These are phyloP conservation scores for Oostethus manadensis DNA, from an alignment of 2,113 vertebrate genomes.

Conservation along the genomic window DNA sequence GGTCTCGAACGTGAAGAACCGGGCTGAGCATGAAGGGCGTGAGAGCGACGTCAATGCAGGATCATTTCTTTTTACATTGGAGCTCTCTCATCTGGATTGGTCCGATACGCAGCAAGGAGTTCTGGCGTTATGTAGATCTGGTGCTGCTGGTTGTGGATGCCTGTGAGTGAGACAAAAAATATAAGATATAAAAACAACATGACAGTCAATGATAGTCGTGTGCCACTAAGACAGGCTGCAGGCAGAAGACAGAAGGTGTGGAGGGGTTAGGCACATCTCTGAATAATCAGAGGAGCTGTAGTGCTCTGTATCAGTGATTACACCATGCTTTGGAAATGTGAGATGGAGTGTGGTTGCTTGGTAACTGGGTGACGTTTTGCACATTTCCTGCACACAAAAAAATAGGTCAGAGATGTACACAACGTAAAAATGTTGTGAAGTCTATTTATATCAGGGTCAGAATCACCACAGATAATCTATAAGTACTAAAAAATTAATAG, in stretches of 20 bases:
- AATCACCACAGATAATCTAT: constrained; percentile 22
- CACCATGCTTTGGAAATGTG: constrained; percentile 58
- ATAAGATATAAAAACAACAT: constrained; percentile 22
- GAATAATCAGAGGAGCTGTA: constrained; percentile 32
- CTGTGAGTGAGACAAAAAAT: constrained; percentile 54
- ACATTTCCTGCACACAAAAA: constrained; percentile 47
- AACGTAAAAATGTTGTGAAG: constrained; percentile 42
- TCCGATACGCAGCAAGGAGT: constrained; percentile 16
- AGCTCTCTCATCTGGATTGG: constrained; percentile 22
- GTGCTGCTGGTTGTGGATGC: constrained; percentile 68
- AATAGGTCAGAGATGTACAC: constrained; percentile 51
- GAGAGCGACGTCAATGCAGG: neutral
- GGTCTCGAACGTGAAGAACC: constrained; percentile 9
- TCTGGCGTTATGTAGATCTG: constrained; percentile 61
- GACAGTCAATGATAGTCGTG: constrained; percentile 47
- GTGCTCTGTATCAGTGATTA: constrained; percentile 40
- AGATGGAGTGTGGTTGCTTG: constrained; percentile 57
- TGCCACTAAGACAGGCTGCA: constrained; percentile 61
- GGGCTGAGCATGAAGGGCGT: constrained; percentile 10
- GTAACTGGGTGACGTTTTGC: constrained; percentile 57
- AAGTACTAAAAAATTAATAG: too few relatives aligned
- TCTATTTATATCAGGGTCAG: constrained; percentile 29
- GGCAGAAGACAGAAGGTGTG: constrained; percentile 47
- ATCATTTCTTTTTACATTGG: constrained; percentile 25
- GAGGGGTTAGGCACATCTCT: constrained; percentile 31